Base-by-base conservation (phyloP, 2,113 vertebrate genomes). In the Hucho hucho region DNA sequence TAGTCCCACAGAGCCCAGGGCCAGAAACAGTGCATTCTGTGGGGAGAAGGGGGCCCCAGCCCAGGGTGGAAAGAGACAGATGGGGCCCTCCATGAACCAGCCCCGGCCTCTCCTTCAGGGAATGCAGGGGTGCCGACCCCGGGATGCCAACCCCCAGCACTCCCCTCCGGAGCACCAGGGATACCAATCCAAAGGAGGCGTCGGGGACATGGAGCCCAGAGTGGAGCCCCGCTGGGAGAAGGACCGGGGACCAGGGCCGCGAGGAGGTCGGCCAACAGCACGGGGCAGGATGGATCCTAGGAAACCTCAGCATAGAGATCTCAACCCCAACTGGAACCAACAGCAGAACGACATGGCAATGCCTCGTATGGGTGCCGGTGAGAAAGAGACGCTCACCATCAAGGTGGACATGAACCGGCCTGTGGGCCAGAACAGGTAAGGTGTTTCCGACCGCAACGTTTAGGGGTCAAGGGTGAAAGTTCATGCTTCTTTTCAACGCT, bases 371-470 rank as follows among this genome's bases (percentile, higher is more conserved):
- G 86, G 91, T 87, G 22, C 14, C 80, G 0, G 91, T 75, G 79
- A 75, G 61, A 93, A 93, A 81, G 95, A 97, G 85, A 92, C 86
- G 4, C 90, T 98, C 68, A 96, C 92, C 79, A 93, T 98, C 91
- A 97, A 96, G 91, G 92, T 98, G 92, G 95, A 96, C 88, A 90
- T 93, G 94, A 96, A 93, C 90, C 95, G 94, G 75, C 87, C 90
- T 70, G 63, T 86, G 28, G 83, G 88, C 63, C 88, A 91, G 65
- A 91, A 89, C 94, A 98, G 96, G 97, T 98, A 97, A 83, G 83
- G 89, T 92, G 90, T 89, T 70, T 68, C 69, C 16, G 43, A 32
- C 43, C 12, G 29, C 58, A 3, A 69, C 2, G 24, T 4, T 53
- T 6, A 59, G 61, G 66, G 87, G 78, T 71, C 87, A 88, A 61